Evolutionary conservation across 2,888 invertebrate genomes (phyloP).

Genomic region (Cryptophagus acutangulus): DNA sequence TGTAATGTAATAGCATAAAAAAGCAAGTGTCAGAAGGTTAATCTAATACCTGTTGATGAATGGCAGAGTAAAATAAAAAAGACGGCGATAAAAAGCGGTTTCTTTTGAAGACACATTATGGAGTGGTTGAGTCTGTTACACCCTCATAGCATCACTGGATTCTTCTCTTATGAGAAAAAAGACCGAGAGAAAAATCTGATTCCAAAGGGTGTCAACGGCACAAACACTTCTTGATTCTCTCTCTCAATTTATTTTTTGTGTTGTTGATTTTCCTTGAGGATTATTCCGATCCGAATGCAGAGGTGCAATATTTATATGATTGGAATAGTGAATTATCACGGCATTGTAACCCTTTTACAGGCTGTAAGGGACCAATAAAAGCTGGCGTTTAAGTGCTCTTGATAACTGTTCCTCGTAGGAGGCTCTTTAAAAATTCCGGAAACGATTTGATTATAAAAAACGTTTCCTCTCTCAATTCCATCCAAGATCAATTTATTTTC

Average conservation of each 20-base stretch:
- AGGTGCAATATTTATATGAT: slow-evolving; percentile 23
- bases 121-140: slow-evolving; percentile 29
- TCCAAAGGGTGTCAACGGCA: slow-evolving; percentile 46
- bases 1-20: too few species aligned
- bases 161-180: slow-evolving; percentile 34
- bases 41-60: slow-evolving; percentile 41
- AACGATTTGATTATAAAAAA: slow-evolving; percentile 40
- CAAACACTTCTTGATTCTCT: slow-evolving; percentile 45
- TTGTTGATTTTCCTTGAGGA: too few species aligned
- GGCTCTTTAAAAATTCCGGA: slow-evolving; percentile 42
- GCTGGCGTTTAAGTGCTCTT: slow-evolving; percentile 47
- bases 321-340: slow-evolving; percentile 46
- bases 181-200: slow-evolving; percentile 41
- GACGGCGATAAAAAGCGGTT: slow-evolving; percentile 36
- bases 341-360: slow-evolving; percentile 49
- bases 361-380: slow-evolving; percentile 50
- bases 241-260: too few species aligned
- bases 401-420: slow-evolving; percentile 44
- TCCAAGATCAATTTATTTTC: slow-evolving; percentile 22
- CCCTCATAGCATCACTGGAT: slow-evolving; percentile 25
- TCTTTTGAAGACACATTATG: slow-evolving; percentile 34
- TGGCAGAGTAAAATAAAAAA: slow-evolving; percentile 32
- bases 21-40: slow-evolving; percentile 33
- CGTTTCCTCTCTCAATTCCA: slow-evolving; percentile 10
- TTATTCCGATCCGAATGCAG: too few species aligned